Conservation (phyloP, 2,113 vertebrate species). For the Mixornis gularis region DNA sequence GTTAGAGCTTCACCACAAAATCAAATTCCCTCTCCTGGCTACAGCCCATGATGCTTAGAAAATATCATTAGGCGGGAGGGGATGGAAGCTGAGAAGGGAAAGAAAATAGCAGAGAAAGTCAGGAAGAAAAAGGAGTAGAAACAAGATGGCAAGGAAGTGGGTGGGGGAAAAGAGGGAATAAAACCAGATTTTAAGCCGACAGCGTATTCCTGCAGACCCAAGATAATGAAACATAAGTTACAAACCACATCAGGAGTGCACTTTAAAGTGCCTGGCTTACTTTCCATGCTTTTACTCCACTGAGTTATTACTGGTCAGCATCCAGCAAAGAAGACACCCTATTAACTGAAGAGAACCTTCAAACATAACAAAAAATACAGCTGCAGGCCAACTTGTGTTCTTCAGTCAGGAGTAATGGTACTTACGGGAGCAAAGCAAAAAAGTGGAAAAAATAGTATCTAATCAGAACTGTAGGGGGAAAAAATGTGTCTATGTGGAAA, state of each 20-base stretch:
- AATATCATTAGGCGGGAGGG: neutral
- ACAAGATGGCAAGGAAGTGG: neutral
- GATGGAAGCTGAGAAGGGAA: fast-evolving
- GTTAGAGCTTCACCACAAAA: neutral
- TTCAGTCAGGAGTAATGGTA: neutral
- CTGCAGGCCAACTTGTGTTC: neutral
- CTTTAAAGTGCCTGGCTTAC: neutral
- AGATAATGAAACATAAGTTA: neutral
- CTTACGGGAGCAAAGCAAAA: neutral
- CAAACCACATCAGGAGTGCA: neutral
- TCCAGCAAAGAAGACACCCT: neutral
- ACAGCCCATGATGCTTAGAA: neutral
- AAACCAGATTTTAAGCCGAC: neutral
- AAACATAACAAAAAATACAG: neutral
- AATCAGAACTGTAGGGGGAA: neutral
- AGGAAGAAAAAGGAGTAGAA: neutral
- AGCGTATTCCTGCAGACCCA: neutral
- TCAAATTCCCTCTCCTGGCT: neutral
- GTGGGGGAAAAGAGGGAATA: neutral
- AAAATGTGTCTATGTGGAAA: neutral
- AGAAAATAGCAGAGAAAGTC: neutral
- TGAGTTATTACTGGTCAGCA: neutral
- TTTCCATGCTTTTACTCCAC: neutral
- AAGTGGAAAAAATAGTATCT: neutral
- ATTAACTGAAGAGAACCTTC: neutral